Percentiles rank a stretch among this genome's conserved stretches.
These are phyloP conservation scores for Picus viridis DNA, from an alignment of 2,797 vertebrate species.

Conservation along the genomic window DNA sequence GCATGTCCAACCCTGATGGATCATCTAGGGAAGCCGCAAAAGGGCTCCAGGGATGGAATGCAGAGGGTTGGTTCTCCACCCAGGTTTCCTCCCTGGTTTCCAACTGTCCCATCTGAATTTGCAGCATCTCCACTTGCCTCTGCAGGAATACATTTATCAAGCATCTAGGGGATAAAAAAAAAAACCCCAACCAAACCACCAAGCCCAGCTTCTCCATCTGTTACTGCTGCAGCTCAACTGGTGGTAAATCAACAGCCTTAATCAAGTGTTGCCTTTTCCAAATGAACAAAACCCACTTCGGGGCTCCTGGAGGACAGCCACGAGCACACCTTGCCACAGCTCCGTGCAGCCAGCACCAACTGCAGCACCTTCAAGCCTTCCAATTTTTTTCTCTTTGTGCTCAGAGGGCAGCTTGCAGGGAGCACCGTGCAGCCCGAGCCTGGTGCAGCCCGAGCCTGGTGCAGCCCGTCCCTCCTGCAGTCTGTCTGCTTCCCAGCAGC, in stretches of 20 bases:
- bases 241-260: constrained; percentile 33
- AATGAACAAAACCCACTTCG: neutral
- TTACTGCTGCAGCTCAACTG: constrained; percentile 34
- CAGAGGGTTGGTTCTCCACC: neutral
- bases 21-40: constrained; percentile 15
- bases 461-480: fast-evolving
- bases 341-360: neutral
- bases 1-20: neutral
- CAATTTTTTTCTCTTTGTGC: fast-evolving
- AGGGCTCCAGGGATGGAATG: neutral
- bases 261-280: constrained; percentile 13
- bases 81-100: neutral
- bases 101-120: neutral
- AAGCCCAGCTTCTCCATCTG: neutral
- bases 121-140: neutral
- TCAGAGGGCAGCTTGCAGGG: fast-evolving
- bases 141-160: neutral
- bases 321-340: neutral
- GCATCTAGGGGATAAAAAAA: neutral
- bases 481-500: neutral
- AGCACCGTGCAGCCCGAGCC: neutral
- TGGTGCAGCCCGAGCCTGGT: no score
- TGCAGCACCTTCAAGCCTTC: neutral
- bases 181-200: neutral
- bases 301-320: neutral